Conservation (phyloP, 2,797 vertebrate genomes). For the Eulemur rubriventer region DNA sequence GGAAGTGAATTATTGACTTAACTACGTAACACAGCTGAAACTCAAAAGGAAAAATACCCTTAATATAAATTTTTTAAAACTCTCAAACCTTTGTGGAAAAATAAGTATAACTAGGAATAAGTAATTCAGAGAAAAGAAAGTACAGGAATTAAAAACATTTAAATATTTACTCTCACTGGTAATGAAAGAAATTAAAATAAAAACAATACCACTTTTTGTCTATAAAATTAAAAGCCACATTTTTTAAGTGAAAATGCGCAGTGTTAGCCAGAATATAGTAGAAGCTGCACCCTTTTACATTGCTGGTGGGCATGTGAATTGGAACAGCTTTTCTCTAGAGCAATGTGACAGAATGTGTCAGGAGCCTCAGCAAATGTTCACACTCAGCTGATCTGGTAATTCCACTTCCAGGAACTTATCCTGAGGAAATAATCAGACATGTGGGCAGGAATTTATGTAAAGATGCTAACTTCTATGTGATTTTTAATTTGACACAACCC, state of each 20-base stretch:
- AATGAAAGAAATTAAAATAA: not conserved
- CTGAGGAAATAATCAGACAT: constrained; percentile 18
- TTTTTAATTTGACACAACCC: constrained; percentile 48
- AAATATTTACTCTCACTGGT: constrained; percentile 15
- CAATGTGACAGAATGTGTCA: constrained; percentile 30
- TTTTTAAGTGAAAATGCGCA: not conserved
- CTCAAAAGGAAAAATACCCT: not conserved
- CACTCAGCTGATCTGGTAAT: constrained; percentile 1
- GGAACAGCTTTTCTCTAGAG: constrained; percentile 52
- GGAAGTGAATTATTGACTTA: not conserved
- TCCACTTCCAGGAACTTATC: constrained; percentile 37
- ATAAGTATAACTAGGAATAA: not conserved
- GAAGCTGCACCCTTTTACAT: not conserved
- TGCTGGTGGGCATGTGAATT: not conserved
- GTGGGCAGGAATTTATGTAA: constrained; percentile 21
- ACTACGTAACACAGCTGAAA: not conserved
- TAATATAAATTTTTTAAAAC: not conserved
- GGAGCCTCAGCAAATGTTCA: constrained; percentile 39
- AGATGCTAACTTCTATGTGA: constrained; percentile 21
- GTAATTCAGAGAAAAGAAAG: constrained; percentile 23
- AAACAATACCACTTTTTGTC: not conserved
- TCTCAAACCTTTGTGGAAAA: constrained; percentile 32
- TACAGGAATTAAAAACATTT: not conserved
- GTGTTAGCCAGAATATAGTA: not conserved
- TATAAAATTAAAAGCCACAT: not conserved